Evolutionary conservation across 1,140 invertebrate species (phyloP), one percentile per base, ranked within the genome.

Genomic region (Bradysia coprophila): DNA sequence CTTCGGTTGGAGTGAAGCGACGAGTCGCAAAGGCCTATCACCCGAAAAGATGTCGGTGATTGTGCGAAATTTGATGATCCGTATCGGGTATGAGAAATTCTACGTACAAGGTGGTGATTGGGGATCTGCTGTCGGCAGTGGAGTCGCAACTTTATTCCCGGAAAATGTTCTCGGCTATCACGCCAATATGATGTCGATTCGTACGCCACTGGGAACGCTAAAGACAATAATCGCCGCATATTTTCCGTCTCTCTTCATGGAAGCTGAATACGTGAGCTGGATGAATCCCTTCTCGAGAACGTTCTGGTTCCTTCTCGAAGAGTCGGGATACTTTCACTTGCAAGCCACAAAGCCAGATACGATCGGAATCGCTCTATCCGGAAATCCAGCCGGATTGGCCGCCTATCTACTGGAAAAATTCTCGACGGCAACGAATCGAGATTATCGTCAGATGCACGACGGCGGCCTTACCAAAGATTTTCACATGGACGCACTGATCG

Each of bases 311-410:
- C 3, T 83, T 0, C 6, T 88, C 0, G 64, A 73, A 50, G 86
- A 91, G 61, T 59, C 57, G 31, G 90, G 87, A 5, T 93, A 93
- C 49, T 52, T 83, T 40, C 82, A 89, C 55, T 50, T 93, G 24
- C 89, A 94, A 60, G 68, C 82, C 1, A 89, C 85, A 0, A 92
- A 91, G 58, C 89, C 90, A 9, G 88, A 94, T 53, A 94, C 90
- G 10, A 63, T 93, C 42, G 76, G 36, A 21, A 63, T 68, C 3
- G 73, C 67, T 0, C 49, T 82, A 24, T 59, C 62, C 5, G 71
- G 76, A 40, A 76, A 78, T 9, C 86, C 86, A 1, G 66, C 71
- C 1, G 83, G 80, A 0, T 53, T 90, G 20, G 81, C 85, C 5
- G 80, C 73, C 5, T 91, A 90, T 49, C 74, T 89, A 18, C 67